Conservation (phyloP, 1,140 invertebrate species). For the Neodiprion pinetum region DNA sequence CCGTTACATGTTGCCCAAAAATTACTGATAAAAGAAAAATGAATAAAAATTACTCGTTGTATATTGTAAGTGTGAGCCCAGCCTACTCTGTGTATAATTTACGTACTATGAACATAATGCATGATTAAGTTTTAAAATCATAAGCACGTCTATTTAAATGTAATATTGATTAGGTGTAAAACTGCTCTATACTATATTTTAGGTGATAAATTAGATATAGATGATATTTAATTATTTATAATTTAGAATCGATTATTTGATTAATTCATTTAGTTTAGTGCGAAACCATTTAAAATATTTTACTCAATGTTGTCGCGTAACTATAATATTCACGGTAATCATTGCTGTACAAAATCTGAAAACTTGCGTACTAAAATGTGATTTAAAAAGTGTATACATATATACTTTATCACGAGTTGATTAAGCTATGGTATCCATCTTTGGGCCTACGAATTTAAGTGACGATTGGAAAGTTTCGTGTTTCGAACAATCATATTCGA, state of each 20-base stretch:
- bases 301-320: constrained; percentile 11
- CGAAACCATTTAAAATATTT: constrained; percentile 8
- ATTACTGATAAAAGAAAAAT: constrained; percentile 5
- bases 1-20: constrained; percentile 36
- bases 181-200: constrained; percentile 17
- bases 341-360: not conserved
- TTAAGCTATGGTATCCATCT: constrained; percentile 27
- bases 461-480: not conserved
- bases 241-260: constrained; percentile 12
- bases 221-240: constrained; percentile 29
- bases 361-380: constrained; percentile 16
- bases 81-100: constrained; percentile 36
- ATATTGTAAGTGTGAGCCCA: constrained; percentile 38
- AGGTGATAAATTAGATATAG: constrained; percentile 5
- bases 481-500: not conserved
- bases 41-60: constrained; percentile 9
- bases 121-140: constrained; percentile 21
- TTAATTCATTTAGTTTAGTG: constrained; percentile 8
- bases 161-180: constrained; percentile 19
- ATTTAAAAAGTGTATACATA: constrained; percentile 22
- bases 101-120: constrained; percentile 27
- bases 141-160: constrained; percentile 28
- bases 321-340: constrained; percentile 2
- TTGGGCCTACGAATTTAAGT: constrained; percentile 14
- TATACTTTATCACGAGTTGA: constrained; percentile 22